Percentiles rank a stretch among this genome's conserved stretches.
phyloP scores from a whole-genome alignment of 2,113 vertebrate genomes.

The Dasyprocta punctata region DNA sequence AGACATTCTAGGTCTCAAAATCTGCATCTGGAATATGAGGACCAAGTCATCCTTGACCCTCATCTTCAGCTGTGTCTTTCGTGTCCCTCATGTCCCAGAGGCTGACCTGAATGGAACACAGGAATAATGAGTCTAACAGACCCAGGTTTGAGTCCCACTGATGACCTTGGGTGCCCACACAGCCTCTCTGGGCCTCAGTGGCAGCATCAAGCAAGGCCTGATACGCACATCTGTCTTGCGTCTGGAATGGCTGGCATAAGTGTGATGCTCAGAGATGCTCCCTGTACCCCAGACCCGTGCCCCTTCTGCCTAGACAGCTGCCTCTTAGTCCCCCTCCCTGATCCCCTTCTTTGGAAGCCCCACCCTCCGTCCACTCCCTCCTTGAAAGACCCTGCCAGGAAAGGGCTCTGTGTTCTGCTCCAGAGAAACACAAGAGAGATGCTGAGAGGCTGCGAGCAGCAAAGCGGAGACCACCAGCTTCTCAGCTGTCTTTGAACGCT shows the following conservation, averaged over 20 bases:
- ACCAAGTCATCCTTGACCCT: background rate
- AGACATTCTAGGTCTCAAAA: background rate
- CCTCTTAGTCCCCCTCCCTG: background rate
- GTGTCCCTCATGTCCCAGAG: background rate
- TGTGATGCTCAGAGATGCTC: background rate
- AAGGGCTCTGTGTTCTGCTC: background rate
- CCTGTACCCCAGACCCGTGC: fast-evolving
- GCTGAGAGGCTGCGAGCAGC: background rate
- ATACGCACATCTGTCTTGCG: fast-evolving
- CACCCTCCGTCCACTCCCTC: background rate
- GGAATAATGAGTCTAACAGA: background rate
- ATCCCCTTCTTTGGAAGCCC: background rate
- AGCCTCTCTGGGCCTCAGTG: background rate
- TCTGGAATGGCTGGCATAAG: background rate
- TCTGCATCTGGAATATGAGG: background rate
- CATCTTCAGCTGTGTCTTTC: background rate
- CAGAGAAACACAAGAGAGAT: background rate
- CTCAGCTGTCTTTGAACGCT: background rate
- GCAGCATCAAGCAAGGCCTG: background rate
- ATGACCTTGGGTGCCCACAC: background rate
- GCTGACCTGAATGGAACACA: background rate
- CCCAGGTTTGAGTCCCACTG: background rate
- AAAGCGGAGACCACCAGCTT: background rate
- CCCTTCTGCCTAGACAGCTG: background rate
- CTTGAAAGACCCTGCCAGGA: background rate